Percentiles rank a stretch among this genome's conserved stretches.
Evolutionary conservation across 1,140 invertebrate genomes (phyloP).

Genomic region (Drosophila teissieri): DNA sequence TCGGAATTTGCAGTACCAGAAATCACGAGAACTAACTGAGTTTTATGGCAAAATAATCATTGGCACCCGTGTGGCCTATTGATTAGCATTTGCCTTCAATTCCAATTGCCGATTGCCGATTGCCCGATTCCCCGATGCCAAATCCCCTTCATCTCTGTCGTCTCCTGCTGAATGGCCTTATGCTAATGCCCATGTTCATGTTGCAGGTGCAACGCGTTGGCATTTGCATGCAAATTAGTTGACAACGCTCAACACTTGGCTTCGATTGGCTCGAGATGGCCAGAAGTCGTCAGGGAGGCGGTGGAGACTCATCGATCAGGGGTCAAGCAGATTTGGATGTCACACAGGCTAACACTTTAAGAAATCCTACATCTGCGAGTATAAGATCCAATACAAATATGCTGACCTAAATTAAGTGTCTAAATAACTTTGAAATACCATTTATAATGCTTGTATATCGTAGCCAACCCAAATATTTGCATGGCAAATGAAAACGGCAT

Average conservation of each 20-base stretch:
- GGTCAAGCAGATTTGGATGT: slow-evolving; percentile 26
- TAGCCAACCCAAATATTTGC: too few relatives aligned
- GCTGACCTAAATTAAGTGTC: too few relatives aligned
- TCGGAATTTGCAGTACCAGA: slow-evolving; percentile 41
- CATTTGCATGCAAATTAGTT: slow-evolving; percentile 82
- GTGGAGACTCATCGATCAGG: slow-evolving; percentile 5
- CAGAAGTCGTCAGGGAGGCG: neutral
- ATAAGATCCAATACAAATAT: too few relatives aligned
- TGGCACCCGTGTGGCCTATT: slow-evolving; percentile 80
- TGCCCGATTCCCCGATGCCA: slow-evolving; percentile 14
- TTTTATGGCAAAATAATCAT: slow-evolving; percentile 83
- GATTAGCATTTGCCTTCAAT: slow-evolving; percentile 68
- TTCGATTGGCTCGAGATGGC: slow-evolving; percentile 24
- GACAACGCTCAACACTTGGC: slow-evolving; percentile 49
- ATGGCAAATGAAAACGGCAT: too few relatives aligned
- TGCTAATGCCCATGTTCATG: slow-evolving; percentile 68
- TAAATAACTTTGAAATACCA: too few relatives aligned
- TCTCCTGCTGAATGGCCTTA: slow-evolving; percentile 41
- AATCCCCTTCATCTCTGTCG: slow-evolving; percentile 10
- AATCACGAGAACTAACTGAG: slow-evolving; percentile 71
- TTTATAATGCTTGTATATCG: too few relatives aligned
- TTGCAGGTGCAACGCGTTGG: slow-evolving; percentile 74
- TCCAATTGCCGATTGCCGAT: slow-evolving; percentile 15
- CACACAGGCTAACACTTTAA: slow-evolving; percentile 1
- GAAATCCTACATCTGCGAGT: neutral